phyloP scores from a whole-genome alignment of 2,888 invertebrate species.

The Rhamphomyia laevipes region DNA sequence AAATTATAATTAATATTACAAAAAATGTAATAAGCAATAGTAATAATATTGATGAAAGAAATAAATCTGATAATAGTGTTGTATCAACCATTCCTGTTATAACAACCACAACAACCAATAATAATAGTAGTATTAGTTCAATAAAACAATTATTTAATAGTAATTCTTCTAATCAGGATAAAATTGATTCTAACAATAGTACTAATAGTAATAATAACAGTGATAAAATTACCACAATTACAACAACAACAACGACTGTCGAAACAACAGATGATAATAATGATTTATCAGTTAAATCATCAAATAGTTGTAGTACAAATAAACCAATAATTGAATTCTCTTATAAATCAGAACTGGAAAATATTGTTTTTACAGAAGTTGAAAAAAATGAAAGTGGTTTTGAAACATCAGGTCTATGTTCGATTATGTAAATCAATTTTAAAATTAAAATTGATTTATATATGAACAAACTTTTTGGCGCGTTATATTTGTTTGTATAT shows the following conservation, averaged over 20 bases:
- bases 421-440: conserved; percentile 55
- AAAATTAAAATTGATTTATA: too few species aligned
- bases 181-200: conserved; percentile 6
- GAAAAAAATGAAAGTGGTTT: conserved; percentile 61
- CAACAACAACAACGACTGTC: conserved; percentile 4
- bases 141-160: not conserved
- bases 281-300: conserved; percentile 2
- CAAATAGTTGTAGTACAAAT: conserved; percentile 14
- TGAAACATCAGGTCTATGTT: conserved; percentile 76
- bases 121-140: not conserved
- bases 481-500: too few species aligned
- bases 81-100: conserved; percentile 34
- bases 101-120: conserved; percentile 5
- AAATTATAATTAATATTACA: conserved; percentile 74
- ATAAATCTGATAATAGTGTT: conserved; percentile 17
- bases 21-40: conserved; percentile 41
- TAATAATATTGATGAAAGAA: conserved; percentile 11
- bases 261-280: not conserved
- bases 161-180: not conserved
- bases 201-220: conserved; percentile 1
- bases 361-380: conserved; percentile 54
- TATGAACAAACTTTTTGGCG: too few species aligned
- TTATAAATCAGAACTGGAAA: conserved; percentile 54
- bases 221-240: conserved; percentile 7
- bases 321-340: conserved; percentile 36